phyloP scores from a whole-genome alignment of 1,140 invertebrate species.

The Arctopsyche grandis region DNA sequence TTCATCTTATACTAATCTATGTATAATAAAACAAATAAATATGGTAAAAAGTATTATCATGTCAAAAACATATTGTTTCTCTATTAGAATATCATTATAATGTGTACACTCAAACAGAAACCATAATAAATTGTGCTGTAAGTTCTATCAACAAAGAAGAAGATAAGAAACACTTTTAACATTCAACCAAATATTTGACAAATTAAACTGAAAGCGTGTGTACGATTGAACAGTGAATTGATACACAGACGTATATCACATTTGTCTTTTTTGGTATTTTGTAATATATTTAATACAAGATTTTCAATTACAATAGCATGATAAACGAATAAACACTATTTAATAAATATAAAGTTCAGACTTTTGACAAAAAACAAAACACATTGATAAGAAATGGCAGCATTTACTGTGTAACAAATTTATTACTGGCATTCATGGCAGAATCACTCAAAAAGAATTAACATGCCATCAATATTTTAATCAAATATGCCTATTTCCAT shows the following conservation, averaged over 20 bases:
- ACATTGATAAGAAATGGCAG: conserved; percentile 49
- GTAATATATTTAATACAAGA: conserved; percentile 32
- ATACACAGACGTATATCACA: background rate
- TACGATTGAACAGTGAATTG: background rate
- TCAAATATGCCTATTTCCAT: conserved; percentile 55
- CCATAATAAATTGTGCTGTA: background rate
- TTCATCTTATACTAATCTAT: background rate
- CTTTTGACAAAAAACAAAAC: conserved; percentile 32
- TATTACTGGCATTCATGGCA: conserved; percentile 55
- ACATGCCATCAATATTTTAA: conserved; percentile 55
- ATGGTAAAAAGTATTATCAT: background rate
- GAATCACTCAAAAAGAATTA: conserved; percentile 54
- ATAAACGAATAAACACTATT: conserved; percentile 11
- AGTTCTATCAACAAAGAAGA: conserved; percentile 9
- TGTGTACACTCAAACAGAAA: conserved; percentile 7
- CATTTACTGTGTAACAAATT: conserved; percentile 55
- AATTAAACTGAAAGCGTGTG: conserved; percentile 10
- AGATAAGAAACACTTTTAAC: conserved; percentile 16
- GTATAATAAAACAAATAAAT: background rate
- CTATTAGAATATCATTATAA: conserved; percentile 11
- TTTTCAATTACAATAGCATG: background rate
- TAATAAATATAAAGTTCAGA: conserved; percentile 33
- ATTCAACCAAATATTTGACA: background rate
- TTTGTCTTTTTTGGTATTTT: background rate
- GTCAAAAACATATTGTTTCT: conserved; percentile 1